phyloP scores from a whole-genome alignment of 2,888 invertebrate species.

The Euphydryas editha region DNA sequence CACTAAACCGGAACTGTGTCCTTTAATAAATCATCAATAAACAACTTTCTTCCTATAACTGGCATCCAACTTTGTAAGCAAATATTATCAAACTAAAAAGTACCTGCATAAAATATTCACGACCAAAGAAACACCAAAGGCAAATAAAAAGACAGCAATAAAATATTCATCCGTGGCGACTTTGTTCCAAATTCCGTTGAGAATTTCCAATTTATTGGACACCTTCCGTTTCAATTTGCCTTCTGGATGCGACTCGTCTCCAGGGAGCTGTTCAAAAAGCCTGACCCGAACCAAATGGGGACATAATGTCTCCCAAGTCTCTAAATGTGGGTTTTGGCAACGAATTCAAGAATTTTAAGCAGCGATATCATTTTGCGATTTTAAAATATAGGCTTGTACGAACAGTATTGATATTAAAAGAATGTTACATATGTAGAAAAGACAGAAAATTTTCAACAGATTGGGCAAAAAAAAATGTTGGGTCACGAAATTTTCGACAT shows the following conservation, averaged over 20 bases:
- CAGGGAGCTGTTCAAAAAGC: constrained; percentile 58
- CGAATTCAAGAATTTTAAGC: constrained; percentile 13
- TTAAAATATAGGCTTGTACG: not conserved
- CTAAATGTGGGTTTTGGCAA: constrained; percentile 13
- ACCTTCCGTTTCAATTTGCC: constrained; percentile 79
- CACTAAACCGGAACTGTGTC: not conserved
- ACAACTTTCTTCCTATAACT: not conserved
- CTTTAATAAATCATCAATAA: not conserved
- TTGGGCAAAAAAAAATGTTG: too few species aligned
- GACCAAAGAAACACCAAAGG: constrained; percentile 17
- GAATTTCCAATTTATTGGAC: constrained; percentile 72
- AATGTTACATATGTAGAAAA: not conserved
- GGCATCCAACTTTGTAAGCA: not conserved
- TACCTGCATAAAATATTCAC: constrained; percentile 1
- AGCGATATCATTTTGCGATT: constrained; percentile 1
- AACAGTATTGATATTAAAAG: not conserved
- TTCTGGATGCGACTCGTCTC: constrained; percentile 49
- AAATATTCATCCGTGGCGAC: constrained; percentile 69
- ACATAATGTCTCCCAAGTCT: constrained; percentile 27
- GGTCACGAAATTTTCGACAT: too few species aligned
- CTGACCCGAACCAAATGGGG: constrained; percentile 45
- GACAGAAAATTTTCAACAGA: not conserved
- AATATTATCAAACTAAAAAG: not conserved
- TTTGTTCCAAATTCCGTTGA: constrained; percentile 62
- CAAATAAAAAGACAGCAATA: constrained; percentile 51